A percentile compares a stretch with the other conserved stretches of the same genome.
Conservation (phyloP, 1,140 invertebrate species). For the Onthophagus taurus region DNA sequence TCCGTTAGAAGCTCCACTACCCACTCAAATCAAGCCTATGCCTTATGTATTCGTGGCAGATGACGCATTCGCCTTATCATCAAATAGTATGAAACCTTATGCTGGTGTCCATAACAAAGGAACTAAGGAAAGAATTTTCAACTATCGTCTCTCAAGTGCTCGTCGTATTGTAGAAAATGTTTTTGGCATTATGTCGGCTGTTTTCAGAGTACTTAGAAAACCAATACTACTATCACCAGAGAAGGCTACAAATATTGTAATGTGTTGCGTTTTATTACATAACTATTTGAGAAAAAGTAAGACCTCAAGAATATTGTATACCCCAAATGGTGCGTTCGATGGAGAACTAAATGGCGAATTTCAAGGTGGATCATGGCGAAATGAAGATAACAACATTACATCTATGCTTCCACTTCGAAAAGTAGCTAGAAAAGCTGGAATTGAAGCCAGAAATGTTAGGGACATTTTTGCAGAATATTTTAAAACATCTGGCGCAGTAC, state of each 20-base stretch:
- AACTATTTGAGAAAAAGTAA: constrained; percentile 15
- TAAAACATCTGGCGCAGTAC: no score
- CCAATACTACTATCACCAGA: constrained; percentile 30
- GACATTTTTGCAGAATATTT: constrained; percentile 12
- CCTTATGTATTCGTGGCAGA: constrained; percentile 29
- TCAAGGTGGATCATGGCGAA: constrained; percentile 6
- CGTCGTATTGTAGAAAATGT: constrained; percentile 42
- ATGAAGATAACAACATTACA: constrained; percentile 4
- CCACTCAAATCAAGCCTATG: constrained; percentile 27
- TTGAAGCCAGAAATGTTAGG: constrained; percentile 9
- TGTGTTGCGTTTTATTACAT: constrained; percentile 14
- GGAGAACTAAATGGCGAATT: constrained; percentile 5
- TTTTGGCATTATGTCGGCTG: constrained; percentile 41
- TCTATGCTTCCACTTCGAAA: constrained; percentile 12
- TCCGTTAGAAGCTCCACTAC: constrained; percentile 19
- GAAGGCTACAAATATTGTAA: constrained; percentile 24
- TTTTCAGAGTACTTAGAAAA: constrained; percentile 38
- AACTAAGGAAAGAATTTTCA: constrained; percentile 33
- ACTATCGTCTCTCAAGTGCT: constrained; percentile 34
- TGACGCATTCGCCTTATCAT: constrained; percentile 35
- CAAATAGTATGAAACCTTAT: constrained; percentile 41
- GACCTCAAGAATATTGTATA: no score
- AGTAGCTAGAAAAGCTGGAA: constrained; percentile 4
- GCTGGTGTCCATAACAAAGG: constrained; percentile 28
- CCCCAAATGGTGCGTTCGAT: constrained; percentile 12